phyloP scores from a whole-genome alignment of 2,113 vertebrate species.

The Patagioenas fasciata region DNA sequence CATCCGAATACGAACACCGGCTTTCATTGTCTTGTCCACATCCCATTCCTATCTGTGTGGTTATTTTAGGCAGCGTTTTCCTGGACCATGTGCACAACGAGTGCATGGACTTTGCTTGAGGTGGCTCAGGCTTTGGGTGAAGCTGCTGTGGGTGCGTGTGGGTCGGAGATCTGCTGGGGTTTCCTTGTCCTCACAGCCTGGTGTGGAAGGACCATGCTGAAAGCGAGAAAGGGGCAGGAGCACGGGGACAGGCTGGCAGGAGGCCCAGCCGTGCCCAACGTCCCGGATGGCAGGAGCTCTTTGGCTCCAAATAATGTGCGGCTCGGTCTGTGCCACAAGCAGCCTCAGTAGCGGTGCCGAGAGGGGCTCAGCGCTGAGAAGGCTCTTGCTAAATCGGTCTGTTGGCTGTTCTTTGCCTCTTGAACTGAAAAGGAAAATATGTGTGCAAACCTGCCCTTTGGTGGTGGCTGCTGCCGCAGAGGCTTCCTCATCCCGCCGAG shows the following conservation, averaged over 20 bases:
- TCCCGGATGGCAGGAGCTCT: not conserved
- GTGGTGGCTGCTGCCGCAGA: not conserved
- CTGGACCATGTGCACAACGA: not conserved
- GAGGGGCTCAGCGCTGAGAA: not conserved
- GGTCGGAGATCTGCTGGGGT: accelerated
- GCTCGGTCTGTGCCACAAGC: not conserved
- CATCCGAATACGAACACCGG: not conserved
- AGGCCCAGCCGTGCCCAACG: not conserved
- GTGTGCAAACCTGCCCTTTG: not conserved
- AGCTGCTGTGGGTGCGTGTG: not conserved
- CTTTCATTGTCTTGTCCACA: not conserved
- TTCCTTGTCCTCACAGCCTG: not conserved
- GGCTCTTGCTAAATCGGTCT: not conserved
- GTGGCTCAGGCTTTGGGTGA: not conserved
- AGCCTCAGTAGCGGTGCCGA: not conserved
- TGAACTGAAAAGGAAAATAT: not conserved
- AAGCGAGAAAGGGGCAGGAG: not conserved
- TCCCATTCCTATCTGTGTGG: not conserved
- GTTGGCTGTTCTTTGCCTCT: not conserved
- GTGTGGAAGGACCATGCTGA: not conserved
- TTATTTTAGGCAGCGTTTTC: not conserved
- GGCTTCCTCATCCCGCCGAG: not conserved
- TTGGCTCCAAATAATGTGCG: not conserved
- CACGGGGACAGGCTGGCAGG: not conserved
- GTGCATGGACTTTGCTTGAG: not conserved